Evolutionary conservation across 2,888 invertebrate genomes (phyloP), one percentile per base, ranked within the genome.

Genomic region (Phengaris alcon): DNA sequence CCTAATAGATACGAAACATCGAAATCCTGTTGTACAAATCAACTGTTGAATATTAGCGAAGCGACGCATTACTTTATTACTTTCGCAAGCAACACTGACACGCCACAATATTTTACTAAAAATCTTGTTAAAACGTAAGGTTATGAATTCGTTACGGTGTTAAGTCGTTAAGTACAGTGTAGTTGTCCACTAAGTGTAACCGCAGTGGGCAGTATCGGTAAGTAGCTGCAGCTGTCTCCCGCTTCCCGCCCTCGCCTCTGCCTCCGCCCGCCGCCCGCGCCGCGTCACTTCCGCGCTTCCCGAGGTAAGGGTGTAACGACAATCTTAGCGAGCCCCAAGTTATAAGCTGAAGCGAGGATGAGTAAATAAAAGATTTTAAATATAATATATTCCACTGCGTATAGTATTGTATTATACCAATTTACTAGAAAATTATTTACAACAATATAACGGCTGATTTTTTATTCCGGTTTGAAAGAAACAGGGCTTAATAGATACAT

Each of bases 221-320:
- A 80, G 81, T 81, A 77, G 78, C 77, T 83, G 82, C 82, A 82
- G 80, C 81, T 78, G 79, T 76, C 78, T 78, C 80, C 79, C 80
- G 81, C 76, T 77, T 80, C 52, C 74, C 70, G 70, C 70, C 69
- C 46, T 10, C 22, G 48, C 70, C 48, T 22, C 77, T 52, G 51
- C 35, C 22, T 76, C 64, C 0, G n/a, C n/a, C 55, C 55, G 22
- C 22, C 22, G 54, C 54, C 54, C 9, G 9, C 12, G 55, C 6
- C 79, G 81, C 81, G 79, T 78, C 81, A 85, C 82, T 84, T 85
- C 81, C 82, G 82, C 81, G 79, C 79, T 79, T 75, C 73, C 77
- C 72, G 77, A 81, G 77, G 76, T 77, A 78, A 77, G 70, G 78
- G 81, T 64, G 46, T 55, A 68, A 68, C 68, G 68, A 54, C 74